Conservation (phyloP, 2,888 invertebrate genomes). For the Kuschelorhynchus macadamiae region DNA sequence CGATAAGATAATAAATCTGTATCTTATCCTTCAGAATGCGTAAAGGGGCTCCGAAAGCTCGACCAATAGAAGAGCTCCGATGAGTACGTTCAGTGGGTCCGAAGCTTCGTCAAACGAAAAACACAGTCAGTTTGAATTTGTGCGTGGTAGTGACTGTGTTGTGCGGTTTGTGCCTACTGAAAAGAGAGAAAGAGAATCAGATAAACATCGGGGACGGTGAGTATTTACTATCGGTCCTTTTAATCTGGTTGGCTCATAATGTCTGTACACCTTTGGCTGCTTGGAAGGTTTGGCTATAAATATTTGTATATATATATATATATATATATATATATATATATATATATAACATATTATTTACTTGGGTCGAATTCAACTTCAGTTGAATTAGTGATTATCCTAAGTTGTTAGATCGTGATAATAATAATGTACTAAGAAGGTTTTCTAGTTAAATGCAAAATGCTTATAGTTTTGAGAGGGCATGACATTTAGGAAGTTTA, state of each 20-base stretch:
- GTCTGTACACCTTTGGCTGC: not conserved
- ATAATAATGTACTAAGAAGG: too few species aligned
- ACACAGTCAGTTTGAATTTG: slow-evolving; percentile 38
- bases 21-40: slow-evolving; percentile 33
- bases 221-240: not conserved
- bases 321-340: too few species aligned
- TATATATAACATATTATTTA: too few species aligned
- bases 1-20: slow-evolving; percentile 30
- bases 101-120: slow-evolving; percentile 21
- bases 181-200: not conserved
- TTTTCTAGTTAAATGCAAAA: too few species aligned
- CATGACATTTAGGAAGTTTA: too few species aligned
- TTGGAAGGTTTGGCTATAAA: not conserved
- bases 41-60: slow-evolving; percentile 31
- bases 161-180: not conserved
- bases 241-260: not conserved
- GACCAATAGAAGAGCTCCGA: slow-evolving; percentile 23
- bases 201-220: not conserved
- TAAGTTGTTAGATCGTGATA: too few species aligned
- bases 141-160: slow-evolving; percentile 34
- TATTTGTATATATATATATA: not conserved
- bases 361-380: too few species aligned
- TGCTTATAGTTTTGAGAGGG: too few species aligned
- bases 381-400: too few species aligned
- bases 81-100: slow-evolving; percentile 11